Evolutionary conservation across 2,797 vertebrate species (phyloP).

Genomic region (Platalea minor): DNA sequence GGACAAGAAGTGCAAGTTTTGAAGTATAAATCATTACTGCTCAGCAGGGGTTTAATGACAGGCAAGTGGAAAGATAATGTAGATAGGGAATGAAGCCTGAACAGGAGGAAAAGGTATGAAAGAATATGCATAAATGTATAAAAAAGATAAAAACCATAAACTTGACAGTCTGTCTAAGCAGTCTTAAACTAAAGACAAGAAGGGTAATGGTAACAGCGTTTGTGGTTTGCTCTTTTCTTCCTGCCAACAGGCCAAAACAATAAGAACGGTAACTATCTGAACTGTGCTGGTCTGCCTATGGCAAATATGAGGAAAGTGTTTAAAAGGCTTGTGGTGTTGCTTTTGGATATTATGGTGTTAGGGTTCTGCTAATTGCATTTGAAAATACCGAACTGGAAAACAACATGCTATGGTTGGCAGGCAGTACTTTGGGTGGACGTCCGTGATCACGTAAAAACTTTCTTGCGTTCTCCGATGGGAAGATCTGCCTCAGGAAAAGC

Average conservation of each 20-base stretch:
- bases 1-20: constrained; percentile 45
- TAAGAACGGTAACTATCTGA: background rate
- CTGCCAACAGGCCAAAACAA: background rate
- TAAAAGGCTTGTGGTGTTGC: background rate
- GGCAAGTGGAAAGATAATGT: constrained; percentile 9
- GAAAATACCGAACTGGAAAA: background rate
- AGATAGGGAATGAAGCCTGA: background rate
- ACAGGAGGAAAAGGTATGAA: background rate
- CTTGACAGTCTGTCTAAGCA: background rate
- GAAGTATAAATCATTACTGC: constrained; percentile 46
- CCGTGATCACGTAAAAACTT: background rate
- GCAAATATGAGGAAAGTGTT: background rate
- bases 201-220: background rate
- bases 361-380: background rate
- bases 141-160: background rate
- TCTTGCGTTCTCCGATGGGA: background rate
- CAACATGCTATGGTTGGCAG: rapidly evolving
- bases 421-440: background rate
- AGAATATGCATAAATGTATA: background rate
- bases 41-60: constrained; percentile 46
- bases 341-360: background rate
- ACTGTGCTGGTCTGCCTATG: background rate
- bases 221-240: constrained; percentile 24
- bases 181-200: background rate
- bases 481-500: background rate